phyloP scores from a whole-genome alignment of 2,113 vertebrate species.

The Podocnemis expansa region DNA sequence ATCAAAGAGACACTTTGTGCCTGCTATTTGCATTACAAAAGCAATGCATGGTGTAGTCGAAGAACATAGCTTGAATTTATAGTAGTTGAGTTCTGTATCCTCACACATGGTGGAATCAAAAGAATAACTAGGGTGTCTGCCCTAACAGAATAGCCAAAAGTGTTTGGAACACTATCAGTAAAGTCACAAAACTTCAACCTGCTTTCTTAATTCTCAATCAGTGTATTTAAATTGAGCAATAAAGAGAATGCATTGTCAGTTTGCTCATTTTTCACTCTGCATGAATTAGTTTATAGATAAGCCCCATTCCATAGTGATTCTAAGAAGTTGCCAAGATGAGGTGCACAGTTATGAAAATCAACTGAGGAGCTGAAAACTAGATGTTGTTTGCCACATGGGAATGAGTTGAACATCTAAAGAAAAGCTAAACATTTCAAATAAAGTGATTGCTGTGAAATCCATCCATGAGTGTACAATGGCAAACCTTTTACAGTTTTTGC shows the following conservation, averaged over 20 bases:
- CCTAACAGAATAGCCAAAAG: conserved; percentile 60
- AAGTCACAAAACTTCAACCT: conserved; percentile 61
- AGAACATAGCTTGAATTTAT: conserved; percentile 81
- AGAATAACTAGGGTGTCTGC: conserved; percentile 42
- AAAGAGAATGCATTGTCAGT: background rate
- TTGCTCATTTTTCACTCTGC: conserved; percentile 4
- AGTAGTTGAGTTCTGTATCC: conserved; percentile 69
- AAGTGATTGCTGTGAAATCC: conserved; percentile 62
- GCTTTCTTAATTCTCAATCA: conserved; percentile 26
- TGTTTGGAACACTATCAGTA: conserved; percentile 44
- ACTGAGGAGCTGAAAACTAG: conserved; percentile 49
- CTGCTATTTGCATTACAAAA: conserved; percentile 90
- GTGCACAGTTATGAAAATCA: conserved; percentile 28
- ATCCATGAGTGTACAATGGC: conserved; percentile 18
- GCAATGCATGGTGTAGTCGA: conserved; percentile 71
- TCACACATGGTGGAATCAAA: conserved; percentile 65
- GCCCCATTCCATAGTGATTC: background rate
- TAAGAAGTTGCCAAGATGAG: conserved; percentile 57
- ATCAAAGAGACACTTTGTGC: conserved; percentile 92
- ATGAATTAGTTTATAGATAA: conserved; percentile 10
- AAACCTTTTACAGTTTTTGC: conserved; percentile 49
- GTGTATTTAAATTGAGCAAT: background rate
- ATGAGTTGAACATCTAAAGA: conserved; percentile 23
- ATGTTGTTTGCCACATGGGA: conserved; percentile 51
- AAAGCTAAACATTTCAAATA: conserved; percentile 50